These are phyloP conservation scores for Oreortyx pictus DNA, from an alignment of 2,797 vertebrate species.

Conservation along the genomic window DNA sequence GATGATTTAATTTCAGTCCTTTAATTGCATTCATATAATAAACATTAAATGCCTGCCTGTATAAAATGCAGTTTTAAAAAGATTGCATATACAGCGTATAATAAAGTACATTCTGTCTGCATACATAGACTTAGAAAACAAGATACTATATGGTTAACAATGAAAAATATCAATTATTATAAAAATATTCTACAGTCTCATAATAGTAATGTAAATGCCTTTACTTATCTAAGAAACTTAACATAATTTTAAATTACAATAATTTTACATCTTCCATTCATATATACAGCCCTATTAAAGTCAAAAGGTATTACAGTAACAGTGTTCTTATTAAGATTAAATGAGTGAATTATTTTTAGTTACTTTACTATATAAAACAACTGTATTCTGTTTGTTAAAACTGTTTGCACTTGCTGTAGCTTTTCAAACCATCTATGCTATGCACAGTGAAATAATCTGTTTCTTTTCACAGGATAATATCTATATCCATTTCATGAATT, in stretches of 20 bases:
- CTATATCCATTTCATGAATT: constrained; percentile 52
- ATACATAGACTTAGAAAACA: constrained; percentile 77
- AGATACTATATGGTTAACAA: constrained; percentile 73
- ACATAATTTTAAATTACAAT: constrained; percentile 79
- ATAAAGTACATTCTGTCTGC: constrained; percentile 67
- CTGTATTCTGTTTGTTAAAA: constrained; percentile 62
- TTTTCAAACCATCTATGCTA: constrained; percentile 22
- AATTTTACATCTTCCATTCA: constrained; percentile 72
- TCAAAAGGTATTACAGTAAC: constrained; percentile 75
- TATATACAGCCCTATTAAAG: constrained; percentile 75
- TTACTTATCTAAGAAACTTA: constrained; percentile 75
- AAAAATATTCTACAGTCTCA: constrained; percentile 77
- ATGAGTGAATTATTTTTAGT: constrained; percentile 73
- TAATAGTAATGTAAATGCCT: constrained; percentile 74
- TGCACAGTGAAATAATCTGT: constrained; percentile 34
- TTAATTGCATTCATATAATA: constrained; percentile 69
- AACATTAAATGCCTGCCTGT: constrained; percentile 66
- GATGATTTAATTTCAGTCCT: constrained; percentile 47
- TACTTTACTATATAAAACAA: constrained; percentile 63
- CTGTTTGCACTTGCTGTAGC: constrained; percentile 49
- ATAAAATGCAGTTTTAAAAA: constrained; percentile 73
- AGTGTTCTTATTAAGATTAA: constrained; percentile 78
- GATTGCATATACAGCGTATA: constrained; percentile 38
- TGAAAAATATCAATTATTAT: constrained; percentile 80
- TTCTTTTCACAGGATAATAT: constrained; percentile 2